Conservation (phyloP, 2,113 vertebrate genomes). For the Siniperca knerii region DNA sequence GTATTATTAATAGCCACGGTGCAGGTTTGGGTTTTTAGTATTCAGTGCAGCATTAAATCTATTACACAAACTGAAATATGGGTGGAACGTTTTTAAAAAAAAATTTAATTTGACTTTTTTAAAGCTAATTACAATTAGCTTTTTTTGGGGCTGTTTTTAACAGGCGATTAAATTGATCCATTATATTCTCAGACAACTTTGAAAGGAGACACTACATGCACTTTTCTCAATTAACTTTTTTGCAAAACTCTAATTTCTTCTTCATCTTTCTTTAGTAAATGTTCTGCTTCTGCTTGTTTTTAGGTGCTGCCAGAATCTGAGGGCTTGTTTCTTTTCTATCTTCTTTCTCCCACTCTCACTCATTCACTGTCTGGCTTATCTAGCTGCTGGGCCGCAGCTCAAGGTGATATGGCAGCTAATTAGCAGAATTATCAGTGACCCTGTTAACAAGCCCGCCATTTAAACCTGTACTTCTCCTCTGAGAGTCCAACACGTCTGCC, state of each 20-base stretch:
- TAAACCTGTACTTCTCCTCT: conserved; percentile 74
- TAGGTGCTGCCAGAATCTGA: conserved; percentile 12
- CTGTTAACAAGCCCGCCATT: conserved; percentile 78
- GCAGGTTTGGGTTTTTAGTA: background rate
- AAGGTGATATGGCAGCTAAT: conserved; percentile 80
- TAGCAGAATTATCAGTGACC: conserved; percentile 82
- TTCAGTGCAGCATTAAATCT: background rate
- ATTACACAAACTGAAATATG: conserved; percentile 11
- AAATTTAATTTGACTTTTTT: conserved; percentile 6
- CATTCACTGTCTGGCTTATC: conserved; percentile 50
- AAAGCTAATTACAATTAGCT: background rate
- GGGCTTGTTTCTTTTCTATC: background rate
- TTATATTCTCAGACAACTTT: conserved; percentile 19
- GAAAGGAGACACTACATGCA: conserved; percentile 2
- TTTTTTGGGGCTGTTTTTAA: background rate
- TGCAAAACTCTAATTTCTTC: conserved; percentile 21
- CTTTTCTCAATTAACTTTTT: conserved; percentile 45
- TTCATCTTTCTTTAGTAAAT: background rate
- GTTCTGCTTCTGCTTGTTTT: background rate
- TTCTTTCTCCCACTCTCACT: conserved; percentile 5
- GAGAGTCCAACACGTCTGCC: conserved; percentile 69
- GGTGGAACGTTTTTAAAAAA: background rate
- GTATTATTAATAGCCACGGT: conserved; percentile 8
- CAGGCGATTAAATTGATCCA: conserved; percentile 32
- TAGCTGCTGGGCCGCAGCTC: conserved; percentile 71